phyloP scores from a whole-genome alignment of 2,113 vertebrate species.

The Aramus guarauna region DNA sequence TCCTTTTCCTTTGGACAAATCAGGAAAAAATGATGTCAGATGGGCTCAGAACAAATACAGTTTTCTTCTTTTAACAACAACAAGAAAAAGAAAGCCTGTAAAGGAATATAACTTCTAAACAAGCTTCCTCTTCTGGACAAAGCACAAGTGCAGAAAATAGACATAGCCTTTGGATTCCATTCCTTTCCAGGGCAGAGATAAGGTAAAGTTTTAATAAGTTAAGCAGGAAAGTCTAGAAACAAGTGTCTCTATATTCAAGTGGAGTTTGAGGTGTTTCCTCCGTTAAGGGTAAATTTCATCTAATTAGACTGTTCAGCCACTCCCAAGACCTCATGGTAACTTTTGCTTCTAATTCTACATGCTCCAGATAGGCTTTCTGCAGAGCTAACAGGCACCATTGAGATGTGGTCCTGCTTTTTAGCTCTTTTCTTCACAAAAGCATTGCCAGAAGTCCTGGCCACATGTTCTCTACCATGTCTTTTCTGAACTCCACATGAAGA shows the following conservation, averaged over 20 bases:
- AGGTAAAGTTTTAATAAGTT: neutral
- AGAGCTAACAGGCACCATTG: neutral
- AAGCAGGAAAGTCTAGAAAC: neutral
- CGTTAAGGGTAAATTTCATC: neutral
- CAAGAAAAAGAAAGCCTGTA: neutral
- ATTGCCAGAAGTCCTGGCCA: neutral
- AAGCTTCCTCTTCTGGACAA: neutral
- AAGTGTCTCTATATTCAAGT: neutral
- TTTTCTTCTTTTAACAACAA: neutral
- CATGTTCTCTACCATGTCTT: neutral
- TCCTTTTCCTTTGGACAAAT: neutral
- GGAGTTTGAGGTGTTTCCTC: neutral
- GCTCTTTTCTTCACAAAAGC: neutral
- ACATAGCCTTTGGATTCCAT: neutral
- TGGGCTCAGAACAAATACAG: neutral
- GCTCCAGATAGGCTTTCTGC: neutral
- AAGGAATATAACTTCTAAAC: neutral
- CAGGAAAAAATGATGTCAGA: neutral
- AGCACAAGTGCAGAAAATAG: neutral
- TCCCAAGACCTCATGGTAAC: neutral
- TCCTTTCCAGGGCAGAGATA: neutral
- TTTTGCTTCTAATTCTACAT: neutral
- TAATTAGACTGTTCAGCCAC: neutral
- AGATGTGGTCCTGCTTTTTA: neutral
- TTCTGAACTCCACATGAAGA: neutral